A percentile compares a stretch with the other conserved stretches of the same genome.
Conservation (phyloP, 2,113 vertebrate species). For the Myxocyprinus asiaticus region DNA sequence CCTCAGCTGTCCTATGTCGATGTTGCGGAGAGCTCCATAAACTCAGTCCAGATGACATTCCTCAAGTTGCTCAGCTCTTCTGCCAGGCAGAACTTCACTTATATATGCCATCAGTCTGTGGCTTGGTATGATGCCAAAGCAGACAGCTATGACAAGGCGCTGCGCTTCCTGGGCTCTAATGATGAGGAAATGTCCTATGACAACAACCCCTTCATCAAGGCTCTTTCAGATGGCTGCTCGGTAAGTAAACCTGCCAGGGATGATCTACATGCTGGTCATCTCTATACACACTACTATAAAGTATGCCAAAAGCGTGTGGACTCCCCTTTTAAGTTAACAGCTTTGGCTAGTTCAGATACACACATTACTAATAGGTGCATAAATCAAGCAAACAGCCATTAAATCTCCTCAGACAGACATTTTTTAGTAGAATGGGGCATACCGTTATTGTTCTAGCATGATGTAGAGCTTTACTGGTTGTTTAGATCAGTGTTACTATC, state of each 20-base stretch:
- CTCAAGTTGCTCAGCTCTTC: conserved; percentile 94
- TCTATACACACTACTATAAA: too few relatives aligned
- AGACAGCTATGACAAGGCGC: conserved; percentile 88
- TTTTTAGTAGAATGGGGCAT: too few relatives aligned
- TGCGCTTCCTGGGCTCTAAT: conserved; percentile 95
- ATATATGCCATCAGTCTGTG: conserved; percentile 92
- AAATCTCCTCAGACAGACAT: too few relatives aligned
- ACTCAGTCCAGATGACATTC: conserved; percentile 96
- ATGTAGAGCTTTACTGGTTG: too few relatives aligned
- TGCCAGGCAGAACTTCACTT: conserved; percentile 95
- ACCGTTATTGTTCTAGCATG: too few relatives aligned
- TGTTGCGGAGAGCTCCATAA: conserved; percentile 83
- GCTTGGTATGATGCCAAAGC: conserved; percentile 89
- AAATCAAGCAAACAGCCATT: too few relatives aligned
- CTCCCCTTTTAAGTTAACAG: too few relatives aligned
- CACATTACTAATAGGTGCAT: too few relatives aligned
- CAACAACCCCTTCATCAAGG: conserved; percentile 92
- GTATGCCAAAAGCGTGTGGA: too few relatives aligned
- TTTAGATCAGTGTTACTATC: too few relatives aligned
- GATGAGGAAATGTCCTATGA: conserved; percentile 97
- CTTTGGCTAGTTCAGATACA: too few relatives aligned
- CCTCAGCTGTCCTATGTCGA: conserved; percentile 90
- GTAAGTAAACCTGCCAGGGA: conserved; percentile 70
- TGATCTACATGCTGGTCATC: too few relatives aligned
- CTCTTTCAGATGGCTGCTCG: conserved; percentile 87